A percentile compares a stretch with the other conserved stretches of the same genome.
phyloP scores from a whole-genome alignment of 2,888 invertebrate species.

The Luffia ferchaultella region DNA sequence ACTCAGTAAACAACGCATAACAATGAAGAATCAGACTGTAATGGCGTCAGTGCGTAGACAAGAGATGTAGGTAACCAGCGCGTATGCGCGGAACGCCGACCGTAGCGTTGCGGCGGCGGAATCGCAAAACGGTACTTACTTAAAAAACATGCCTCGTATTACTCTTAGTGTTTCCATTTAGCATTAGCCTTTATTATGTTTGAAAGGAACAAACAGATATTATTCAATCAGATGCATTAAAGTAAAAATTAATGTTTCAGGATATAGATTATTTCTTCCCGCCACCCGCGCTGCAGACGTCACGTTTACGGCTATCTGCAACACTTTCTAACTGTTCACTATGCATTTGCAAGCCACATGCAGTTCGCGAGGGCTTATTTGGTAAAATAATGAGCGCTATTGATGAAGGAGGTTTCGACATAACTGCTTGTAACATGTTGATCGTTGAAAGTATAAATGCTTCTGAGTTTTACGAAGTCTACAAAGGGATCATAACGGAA shows the following conservation, averaged over 20 bases:
- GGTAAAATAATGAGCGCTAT: slow-evolving; percentile 72
- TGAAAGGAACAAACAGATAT: no score
- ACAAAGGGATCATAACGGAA: slow-evolving; percentile 86
- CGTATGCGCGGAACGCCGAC: no score
- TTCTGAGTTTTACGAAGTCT: slow-evolving; percentile 92
- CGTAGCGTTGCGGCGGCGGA: no score
- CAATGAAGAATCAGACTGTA: no score
- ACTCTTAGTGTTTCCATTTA: no score
- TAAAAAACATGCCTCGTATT: no score
- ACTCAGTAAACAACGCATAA: no score
- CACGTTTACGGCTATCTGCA: slow-evolving; percentile 58
- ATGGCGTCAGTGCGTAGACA: no score
- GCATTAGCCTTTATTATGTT: no score
- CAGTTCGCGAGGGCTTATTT: slow-evolving; percentile 75
- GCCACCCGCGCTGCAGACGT: slow-evolving; percentile 32
- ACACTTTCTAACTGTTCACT: slow-evolving; percentile 75
- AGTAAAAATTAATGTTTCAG: slow-evolving; percentile 42
- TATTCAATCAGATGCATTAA: slow-evolving; percentile 2
- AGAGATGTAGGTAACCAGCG: no score
- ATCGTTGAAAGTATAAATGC: slow-evolving; percentile 82
- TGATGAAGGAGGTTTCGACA: slow-evolving; percentile 76
- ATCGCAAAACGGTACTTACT: no score
- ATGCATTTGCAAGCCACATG: slow-evolving; percentile 91
- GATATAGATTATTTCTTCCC: slow-evolving; percentile 73
- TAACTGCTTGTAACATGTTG: slow-evolving; percentile 83